Conservation (phyloP, 1,140 invertebrate species). For the Anastrepha obliqua region DNA sequence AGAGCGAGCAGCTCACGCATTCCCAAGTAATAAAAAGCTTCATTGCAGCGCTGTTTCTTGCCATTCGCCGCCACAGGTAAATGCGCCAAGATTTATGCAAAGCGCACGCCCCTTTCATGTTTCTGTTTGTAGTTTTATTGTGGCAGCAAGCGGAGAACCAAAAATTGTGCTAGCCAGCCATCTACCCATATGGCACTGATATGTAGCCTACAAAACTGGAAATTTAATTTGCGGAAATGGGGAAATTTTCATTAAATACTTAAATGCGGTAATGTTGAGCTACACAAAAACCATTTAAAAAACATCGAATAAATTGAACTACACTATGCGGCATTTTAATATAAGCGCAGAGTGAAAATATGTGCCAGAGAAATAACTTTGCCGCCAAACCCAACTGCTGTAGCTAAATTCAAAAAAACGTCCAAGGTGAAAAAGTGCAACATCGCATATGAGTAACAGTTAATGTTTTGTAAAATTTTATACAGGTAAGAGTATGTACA, state of each 20-base stretch:
- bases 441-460: conserved; percentile 21
- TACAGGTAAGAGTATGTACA: background rate
- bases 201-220: background rate
- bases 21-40: too few species aligned
- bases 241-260: background rate
- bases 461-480: conserved; percentile 29
- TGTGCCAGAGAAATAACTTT: too few species aligned
- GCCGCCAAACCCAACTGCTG: background rate
- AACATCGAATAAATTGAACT: background rate
- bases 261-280: background rate
- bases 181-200: background rate
- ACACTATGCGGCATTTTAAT: too few species aligned
- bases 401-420: background rate
- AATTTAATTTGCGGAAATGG: background rate
- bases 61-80: background rate
- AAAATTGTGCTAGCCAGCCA: background rate
- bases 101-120: background rate
- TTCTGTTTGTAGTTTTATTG: background rate
- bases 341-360: too few species aligned
- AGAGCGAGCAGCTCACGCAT: too few species aligned
- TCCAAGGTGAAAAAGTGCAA: background rate
- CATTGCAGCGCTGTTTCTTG: too few species aligned
- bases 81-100: background rate
- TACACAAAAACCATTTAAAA: background rate
- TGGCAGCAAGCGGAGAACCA: background rate